Percentiles rank a stretch among this genome's conserved stretches.
Conservation (phyloP, 1,140 invertebrate genomes). For the Lasaia peninsularis region DNA sequence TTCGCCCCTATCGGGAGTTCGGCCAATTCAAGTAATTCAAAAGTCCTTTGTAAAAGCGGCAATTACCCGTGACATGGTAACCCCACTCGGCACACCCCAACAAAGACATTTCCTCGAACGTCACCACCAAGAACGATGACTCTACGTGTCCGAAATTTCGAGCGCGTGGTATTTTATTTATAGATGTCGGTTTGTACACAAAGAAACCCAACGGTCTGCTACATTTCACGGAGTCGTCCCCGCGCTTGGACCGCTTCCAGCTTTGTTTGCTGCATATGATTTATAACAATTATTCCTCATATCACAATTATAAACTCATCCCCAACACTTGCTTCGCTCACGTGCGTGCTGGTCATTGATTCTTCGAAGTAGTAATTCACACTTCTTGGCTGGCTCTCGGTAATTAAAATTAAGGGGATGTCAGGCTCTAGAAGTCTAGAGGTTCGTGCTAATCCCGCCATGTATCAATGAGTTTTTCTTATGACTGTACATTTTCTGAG, state of each 20-base stretch:
- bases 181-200: conserved; percentile 47
- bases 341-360: background rate
- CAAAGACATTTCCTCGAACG: background rate
- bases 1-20: no score
- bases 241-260: conserved; percentile 44
- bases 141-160: conserved; percentile 27
- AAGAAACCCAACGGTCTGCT: conserved; percentile 41
- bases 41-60: no score
- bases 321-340: conserved; percentile 22
- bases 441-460: no score
- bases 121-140: conserved; percentile 38
- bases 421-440: no score
- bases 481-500: no score
- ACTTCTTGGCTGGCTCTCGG: no score
- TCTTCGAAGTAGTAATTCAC: background rate
- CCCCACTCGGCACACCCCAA: background rate
- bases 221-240: conserved; percentile 21
- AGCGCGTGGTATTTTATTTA: conserved; percentile 41
- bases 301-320: conserved; percentile 31
- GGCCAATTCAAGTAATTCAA: no score
- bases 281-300: conserved; percentile 41
- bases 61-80: no score
- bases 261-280: conserved; percentile 60
- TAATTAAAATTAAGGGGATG: no score
- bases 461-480: no score